phyloP scores from a whole-genome alignment of 2,888 invertebrate species.

The Nemurella pictetii region DNA sequence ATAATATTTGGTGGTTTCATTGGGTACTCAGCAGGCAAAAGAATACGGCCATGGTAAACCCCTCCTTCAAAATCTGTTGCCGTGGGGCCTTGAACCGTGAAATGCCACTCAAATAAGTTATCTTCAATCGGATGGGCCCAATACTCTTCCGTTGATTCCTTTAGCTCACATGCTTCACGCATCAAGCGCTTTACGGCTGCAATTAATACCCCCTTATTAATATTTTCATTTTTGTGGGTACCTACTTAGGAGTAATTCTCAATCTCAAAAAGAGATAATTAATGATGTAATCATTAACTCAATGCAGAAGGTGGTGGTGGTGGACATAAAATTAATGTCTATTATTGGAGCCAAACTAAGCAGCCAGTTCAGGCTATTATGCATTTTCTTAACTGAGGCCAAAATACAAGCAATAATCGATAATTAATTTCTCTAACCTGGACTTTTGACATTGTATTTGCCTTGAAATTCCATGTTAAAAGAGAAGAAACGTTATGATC shows the following conservation, averaged over 20 bases:
- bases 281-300: too few species aligned
- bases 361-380: background rate
- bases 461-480: conserved; percentile 33
- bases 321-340: too few species aligned
- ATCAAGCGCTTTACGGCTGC: conserved; percentile 89
- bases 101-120: conserved; percentile 97
- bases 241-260: too few species aligned
- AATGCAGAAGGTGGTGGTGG: too few species aligned
- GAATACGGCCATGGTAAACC: conserved; percentile 88
- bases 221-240: too few species aligned
- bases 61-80: conserved; percentile 89
- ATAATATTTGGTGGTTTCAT: conserved; percentile 98
- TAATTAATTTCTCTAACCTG: conserved; percentile 22
- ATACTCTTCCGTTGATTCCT: conserved; percentile 86
- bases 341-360: background rate
- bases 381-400: background rate
- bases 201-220: too few species aligned
- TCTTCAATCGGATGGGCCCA: conserved; percentile 89
- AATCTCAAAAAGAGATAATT: too few species aligned
- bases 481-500: background rate
- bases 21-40: conserved; percentile 91
- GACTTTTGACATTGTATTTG: conserved; percentile 39
- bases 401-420: background rate
- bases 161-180: conserved; percentile 86
- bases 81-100: conserved; percentile 87